Conservation (phyloP, 2,797 vertebrate genomes). For the Acanthopagrus latus region DNA sequence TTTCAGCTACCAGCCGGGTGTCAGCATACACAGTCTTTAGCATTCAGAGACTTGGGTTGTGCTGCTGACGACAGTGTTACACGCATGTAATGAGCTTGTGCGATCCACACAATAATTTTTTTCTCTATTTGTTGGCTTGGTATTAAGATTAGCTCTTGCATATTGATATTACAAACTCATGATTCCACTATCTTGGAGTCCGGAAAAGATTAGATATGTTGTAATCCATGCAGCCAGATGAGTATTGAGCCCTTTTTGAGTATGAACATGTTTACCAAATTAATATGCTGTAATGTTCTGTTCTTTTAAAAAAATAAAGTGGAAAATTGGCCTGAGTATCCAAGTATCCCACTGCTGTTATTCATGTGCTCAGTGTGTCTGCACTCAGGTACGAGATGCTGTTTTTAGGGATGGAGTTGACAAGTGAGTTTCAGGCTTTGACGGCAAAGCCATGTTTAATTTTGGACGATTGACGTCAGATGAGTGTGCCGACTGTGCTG, state of each 20-base stretch:
- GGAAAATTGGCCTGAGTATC: not conserved
- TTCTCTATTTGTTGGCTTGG: not conserved
- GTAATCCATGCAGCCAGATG: not conserved
- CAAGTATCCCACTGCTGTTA: not conserved
- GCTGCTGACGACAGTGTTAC: not conserved
- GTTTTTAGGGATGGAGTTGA: not conserved
- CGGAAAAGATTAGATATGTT: not conserved
- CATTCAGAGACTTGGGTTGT: not conserved
- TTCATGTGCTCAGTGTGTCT: slow-evolving; percentile 8
- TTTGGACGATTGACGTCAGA: slow-evolving; percentile 49
- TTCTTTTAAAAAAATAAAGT: not conserved
- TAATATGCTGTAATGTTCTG: not conserved
- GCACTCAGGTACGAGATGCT: not conserved
- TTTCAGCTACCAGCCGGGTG: slow-evolving; percentile 24
- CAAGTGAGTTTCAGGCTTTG: slow-evolving; percentile 18
- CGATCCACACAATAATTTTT: not conserved
- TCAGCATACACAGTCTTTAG: slow-evolving; percentile 17
- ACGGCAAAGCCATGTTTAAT: slow-evolving; percentile 39
- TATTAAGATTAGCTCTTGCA: not conserved
- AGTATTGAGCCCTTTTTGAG: not conserved
- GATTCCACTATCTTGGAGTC: not conserved
- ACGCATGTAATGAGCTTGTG: not conserved
- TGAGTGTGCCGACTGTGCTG: slow-evolving; percentile 8
- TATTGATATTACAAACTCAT: not conserved
- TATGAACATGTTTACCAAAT: not conserved